phyloP scores from a whole-genome alignment of 2,888 invertebrate genomes.

The Polia nebulosa region DNA sequence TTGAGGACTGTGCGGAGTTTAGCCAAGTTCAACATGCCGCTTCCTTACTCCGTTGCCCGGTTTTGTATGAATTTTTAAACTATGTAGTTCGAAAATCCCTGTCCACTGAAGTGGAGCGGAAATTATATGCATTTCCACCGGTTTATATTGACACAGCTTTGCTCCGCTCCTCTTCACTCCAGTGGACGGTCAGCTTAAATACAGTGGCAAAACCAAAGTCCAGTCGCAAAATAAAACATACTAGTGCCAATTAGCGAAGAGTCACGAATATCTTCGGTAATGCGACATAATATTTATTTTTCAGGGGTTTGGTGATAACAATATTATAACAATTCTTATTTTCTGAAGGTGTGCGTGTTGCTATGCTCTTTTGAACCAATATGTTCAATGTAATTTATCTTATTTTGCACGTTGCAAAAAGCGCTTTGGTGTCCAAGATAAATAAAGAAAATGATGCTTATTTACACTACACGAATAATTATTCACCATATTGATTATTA shows the following conservation, averaged over 20 bases:
- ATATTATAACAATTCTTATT: background rate
- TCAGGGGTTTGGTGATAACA: background rate
- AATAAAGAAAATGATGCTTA: slow-evolving; percentile 11
- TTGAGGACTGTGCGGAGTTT: too few species aligned
- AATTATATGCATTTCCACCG: too few species aligned
- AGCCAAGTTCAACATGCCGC: too few species aligned
- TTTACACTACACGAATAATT: background rate
- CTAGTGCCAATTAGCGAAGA: slow-evolving; percentile 22
- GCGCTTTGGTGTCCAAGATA: background rate
- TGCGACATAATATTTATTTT: slow-evolving; percentile 10
- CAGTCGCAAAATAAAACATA: background rate
- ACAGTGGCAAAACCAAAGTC: background rate
- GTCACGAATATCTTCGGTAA: slow-evolving; percentile 9
- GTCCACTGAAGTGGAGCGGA: too few species aligned
- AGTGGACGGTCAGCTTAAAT: too few species aligned
- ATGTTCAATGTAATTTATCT: background rate
- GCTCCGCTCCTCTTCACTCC: too few species aligned
- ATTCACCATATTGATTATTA: background rate
- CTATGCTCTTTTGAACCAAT: background rate
- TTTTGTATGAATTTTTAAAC: too few species aligned
- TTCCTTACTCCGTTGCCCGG: too few species aligned
- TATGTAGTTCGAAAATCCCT: too few species aligned
- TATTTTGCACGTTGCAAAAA: slow-evolving; percentile 3
- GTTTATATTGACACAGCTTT: too few species aligned
- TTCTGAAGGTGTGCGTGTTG: background rate